phyloP scores from a whole-genome alignment of 2,113 vertebrate genomes.

The Leuciscus idus region DNA sequence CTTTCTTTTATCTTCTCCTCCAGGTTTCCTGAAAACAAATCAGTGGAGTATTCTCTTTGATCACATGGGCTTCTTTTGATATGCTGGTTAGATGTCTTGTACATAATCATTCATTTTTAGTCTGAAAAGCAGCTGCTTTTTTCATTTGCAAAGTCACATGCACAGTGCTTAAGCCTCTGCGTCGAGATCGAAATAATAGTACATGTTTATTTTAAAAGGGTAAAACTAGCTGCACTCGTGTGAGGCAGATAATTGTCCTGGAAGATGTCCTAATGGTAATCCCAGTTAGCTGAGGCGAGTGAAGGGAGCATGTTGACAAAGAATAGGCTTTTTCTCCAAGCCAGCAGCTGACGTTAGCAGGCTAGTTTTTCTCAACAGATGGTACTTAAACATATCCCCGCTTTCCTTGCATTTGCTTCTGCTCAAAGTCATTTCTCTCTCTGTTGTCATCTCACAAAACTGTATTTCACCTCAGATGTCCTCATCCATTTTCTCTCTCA shows the following conservation, averaged over 20 bases:
- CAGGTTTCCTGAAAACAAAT: constrained; percentile 3
- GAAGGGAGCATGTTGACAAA: constrained; percentile 22
- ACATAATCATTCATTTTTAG: constrained; percentile 5
- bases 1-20: constrained; percentile 10
- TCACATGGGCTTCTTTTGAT: not conserved
- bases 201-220: constrained; percentile 22
- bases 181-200: not conserved
- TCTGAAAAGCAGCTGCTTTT: not conserved
- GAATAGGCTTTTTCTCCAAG: constrained; percentile 23
- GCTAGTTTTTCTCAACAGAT: constrained; percentile 55
- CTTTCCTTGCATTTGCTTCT: not conserved
- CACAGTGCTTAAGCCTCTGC: not conserved
- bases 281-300: constrained; percentile 45
- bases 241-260: constrained; percentile 46
- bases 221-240: constrained; percentile 44
- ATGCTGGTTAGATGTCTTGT: not conserved
- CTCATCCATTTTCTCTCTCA: not conserved
- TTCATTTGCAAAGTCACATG: not conserved
- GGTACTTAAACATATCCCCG: constrained; percentile 48
- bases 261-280: constrained; percentile 42
- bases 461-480: constrained; percentile 11
- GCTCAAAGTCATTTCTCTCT: constrained; percentile 31
- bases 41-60: constrained; percentile 16
- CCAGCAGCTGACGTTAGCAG: constrained; percentile 44
- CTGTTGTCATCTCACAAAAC: not conserved